A percentile compares a stretch with the other conserved stretches of the same genome.
Conservation (phyloP, 2,888 invertebrate genomes). For the Magallana nippona region DNA sequence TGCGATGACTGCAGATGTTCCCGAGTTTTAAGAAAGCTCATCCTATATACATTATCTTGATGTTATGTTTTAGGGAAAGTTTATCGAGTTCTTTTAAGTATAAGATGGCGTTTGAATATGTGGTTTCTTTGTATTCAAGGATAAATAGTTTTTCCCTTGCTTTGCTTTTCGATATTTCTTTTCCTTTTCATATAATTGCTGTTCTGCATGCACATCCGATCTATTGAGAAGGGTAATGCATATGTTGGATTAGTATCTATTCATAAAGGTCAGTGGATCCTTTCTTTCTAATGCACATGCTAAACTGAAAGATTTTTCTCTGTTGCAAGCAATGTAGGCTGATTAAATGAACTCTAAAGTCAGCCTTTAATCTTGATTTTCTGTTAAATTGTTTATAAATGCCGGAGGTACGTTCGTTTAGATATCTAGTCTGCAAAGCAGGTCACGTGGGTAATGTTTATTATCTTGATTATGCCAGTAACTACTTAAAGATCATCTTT, state of each 20-base stretch:
- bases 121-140: too few species aligned
- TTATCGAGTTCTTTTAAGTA: too few species aligned
- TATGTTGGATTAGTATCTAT: background rate
- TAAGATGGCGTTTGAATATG: too few species aligned
- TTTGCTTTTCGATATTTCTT: too few species aligned
- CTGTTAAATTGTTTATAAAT: slow-evolving; percentile 15
- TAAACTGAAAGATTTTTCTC: slow-evolving; percentile 14
- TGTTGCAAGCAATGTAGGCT: background rate
- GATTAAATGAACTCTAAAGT: background rate
- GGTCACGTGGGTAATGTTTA: slow-evolving; percentile 1
- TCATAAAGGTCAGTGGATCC: background rate
- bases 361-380: slow-evolving; percentile 3
- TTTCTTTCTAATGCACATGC: background rate
- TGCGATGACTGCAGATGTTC: too few species aligned
- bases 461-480: background rate
- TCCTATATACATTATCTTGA: too few species aligned
- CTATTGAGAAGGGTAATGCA: too few species aligned
- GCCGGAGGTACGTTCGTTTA: background rate
- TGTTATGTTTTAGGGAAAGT: too few species aligned
- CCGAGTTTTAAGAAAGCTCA: too few species aligned
- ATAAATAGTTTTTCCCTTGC: too few species aligned
- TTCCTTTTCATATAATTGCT: too few species aligned
- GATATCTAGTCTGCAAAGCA: background rate
- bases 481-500: background rate
- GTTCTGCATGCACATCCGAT: too few species aligned